Base-by-base conservation (phyloP, 2,888 invertebrate species). In the Agonum fuliginosum region DNA sequence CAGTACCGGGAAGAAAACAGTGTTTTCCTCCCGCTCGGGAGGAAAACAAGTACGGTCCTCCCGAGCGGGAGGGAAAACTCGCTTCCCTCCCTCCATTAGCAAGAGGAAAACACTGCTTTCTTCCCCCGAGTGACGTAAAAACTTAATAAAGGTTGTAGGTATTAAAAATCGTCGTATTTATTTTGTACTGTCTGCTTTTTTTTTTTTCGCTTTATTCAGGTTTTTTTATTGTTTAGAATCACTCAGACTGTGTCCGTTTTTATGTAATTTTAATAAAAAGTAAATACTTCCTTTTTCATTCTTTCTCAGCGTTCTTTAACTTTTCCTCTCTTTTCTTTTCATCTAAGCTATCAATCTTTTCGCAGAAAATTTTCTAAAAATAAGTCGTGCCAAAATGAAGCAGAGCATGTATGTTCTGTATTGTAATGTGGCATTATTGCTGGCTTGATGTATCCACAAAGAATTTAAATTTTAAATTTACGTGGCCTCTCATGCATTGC, bases 381-480 rank as follows among this genome's bases (percentile, higher is more conserved):
- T n/a, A 54, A 54, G 12, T 24, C 22, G 12, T 12, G 54, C n/a
- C 22, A 54, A 54, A 54, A 54, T 54, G 22, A 24, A 54, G 54
- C 20, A 4, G 12, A 4, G 12, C 54, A 54, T 54, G 54, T 54
- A 54, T 54, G 54, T 54, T 12, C 54, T 54, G 54, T 62, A 62
- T 62, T 62, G 30, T 27, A 58, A 62, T 62, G 30, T 17, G 17
- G 58, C 58, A 30, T 62, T 62, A 62, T 62, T 62, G 58, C 58
- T 62, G 27, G 17, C 58, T 62, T 62, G 58, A 62, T 30, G 17
- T 30, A 62, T 62, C 58, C 14, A 62, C 30, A 17, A 30, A 62
- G 30, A 62, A 62, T 62, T 62, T 62, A 62, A 62, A 62, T 62
- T 62, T 62, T 30, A 62, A 62, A 62, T 62, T 62, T 17, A 14